These are phyloP conservation scores for Acleris holmiana DNA, from an alignment of 2,888 invertebrate species.

Conservation along the genomic window DNA sequence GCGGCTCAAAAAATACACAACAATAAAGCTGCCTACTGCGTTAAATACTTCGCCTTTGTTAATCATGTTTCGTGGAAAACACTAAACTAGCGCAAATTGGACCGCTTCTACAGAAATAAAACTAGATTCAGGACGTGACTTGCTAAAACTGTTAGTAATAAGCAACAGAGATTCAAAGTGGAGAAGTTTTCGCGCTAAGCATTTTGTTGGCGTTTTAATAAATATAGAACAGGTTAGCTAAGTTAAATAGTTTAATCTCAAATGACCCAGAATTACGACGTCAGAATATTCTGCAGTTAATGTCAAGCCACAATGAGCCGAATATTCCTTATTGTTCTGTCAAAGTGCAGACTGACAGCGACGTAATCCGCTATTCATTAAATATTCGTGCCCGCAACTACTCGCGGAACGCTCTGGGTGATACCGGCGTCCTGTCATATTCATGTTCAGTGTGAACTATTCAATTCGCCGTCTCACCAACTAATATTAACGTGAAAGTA, in stretches of 20 bases:
- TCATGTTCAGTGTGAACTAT: slow-evolving; percentile 58
- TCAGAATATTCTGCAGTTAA: slow-evolving; percentile 51
- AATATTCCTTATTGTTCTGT: slow-evolving; percentile 77
- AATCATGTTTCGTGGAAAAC: slow-evolving; percentile 43
- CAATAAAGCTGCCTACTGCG: slow-evolving; percentile 43
- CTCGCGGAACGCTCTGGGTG: slow-evolving; percentile 64
- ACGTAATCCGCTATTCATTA: slow-evolving; percentile 79
- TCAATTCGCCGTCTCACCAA: slow-evolving; percentile 56
- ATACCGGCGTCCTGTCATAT: slow-evolving; percentile 63
- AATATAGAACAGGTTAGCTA: neutral
- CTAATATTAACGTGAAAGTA: slow-evolving; percentile 37
- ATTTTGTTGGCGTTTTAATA: too few species aligned
- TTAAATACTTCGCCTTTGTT: slow-evolving; percentile 41
- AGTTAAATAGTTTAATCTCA: neutral
- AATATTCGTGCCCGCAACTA: slow-evolving; percentile 75
- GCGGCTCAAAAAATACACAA: slow-evolving; percentile 45
- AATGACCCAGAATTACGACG: slow-evolving; percentile 22
- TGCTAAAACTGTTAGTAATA: neutral
- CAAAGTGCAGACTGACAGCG: slow-evolving; percentile 78
- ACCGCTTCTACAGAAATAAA: neutral
- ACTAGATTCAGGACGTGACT: neutral
- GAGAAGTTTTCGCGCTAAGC: neutral
- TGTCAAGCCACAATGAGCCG: slow-evolving; percentile 70
- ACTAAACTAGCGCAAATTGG: slow-evolving; percentile 14
- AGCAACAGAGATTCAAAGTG: neutral